phyloP scores from a whole-genome alignment of 2,888 invertebrate species.

The Megamerina dolium region DNA sequence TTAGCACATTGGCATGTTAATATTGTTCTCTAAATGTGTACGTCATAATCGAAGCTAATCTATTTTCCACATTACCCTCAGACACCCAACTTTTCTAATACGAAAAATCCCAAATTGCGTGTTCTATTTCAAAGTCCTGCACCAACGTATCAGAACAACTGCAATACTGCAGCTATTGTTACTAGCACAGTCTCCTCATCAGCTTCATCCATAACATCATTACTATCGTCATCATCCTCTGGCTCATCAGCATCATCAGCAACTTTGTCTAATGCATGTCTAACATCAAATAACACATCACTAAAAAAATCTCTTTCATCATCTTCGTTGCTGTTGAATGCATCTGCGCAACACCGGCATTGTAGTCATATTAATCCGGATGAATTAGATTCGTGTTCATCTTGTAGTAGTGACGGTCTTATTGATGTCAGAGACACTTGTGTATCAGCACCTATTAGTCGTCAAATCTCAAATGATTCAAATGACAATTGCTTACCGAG shows the following conservation, averaged over 20 bases:
- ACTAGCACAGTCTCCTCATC: constrained; percentile 16
- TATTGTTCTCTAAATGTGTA: too few species aligned
- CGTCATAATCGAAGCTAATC: too few species aligned
- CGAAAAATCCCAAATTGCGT: constrained; percentile 40
- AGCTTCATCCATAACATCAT: constrained; percentile 18
- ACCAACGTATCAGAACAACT: constrained; percentile 15
- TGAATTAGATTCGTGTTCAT: constrained; percentile 8
- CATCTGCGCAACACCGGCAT: too few species aligned
- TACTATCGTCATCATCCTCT: constrained; percentile 23
- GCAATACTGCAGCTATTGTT: constrained; percentile 1
- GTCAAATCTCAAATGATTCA: constrained; percentile 37
- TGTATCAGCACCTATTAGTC: constrained; percentile 40
- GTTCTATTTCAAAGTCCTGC: constrained; percentile 47
- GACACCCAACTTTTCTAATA: constrained; percentile 43
- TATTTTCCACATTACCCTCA: too few species aligned
- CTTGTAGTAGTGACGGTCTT: constrained; percentile 24
- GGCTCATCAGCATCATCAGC: constrained; percentile 18
- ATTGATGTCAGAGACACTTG: constrained; percentile 18
- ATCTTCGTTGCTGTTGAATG: constrained; percentile 34
- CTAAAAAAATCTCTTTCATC: constrained; percentile 47
- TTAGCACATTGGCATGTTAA: not conserved
- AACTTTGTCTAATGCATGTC: constrained; percentile 8
- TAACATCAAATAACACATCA: constrained; percentile 22
- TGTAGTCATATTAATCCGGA: too few species aligned
- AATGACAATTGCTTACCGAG: constrained; percentile 14